Evolutionary conservation across 2,113 vertebrate genomes (phyloP), one percentile per base, ranked within the genome.

Genomic region (Pelusios castaneus): DNA sequence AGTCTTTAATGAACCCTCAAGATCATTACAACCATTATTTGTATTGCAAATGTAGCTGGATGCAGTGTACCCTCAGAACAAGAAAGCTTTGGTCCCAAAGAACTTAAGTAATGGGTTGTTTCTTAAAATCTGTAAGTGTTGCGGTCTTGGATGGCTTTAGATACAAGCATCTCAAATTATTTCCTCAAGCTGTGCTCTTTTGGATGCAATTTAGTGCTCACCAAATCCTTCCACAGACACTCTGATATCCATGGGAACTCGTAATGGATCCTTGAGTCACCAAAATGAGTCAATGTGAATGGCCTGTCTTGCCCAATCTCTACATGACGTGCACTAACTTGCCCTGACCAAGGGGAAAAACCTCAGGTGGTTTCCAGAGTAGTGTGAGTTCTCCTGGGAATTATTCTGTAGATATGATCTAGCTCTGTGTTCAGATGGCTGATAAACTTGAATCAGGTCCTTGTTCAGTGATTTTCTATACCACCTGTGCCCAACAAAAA

Each of bases 31-130:
- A n/a, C n/a, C n/a, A n/a, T n/a, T n/a, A n/a, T n/a, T n/a, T n/a
- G n/a, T n/a, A 84, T 75, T 92, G 89, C 85, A 92, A 88, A 88
- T n/a, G 25, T 55, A 82, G 27, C 10, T 43, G 85, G 86, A 85
- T 14, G 25, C 2, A 77, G 27, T 27, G 52, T 45, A 14, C 47
- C 9, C 43, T 31, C 85, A 63, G n/a, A 79, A 58, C 0, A 0
- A 88, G 58, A 84, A 63, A 79, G 38, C 82, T 3, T 43, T 21
- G 54, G 54, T 34, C 49, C 56, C 3, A 16, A 49, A 16, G 82
- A 87, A 73, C 4, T 70, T 38, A 38, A 38, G 67, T 70, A 70
- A 38, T 70, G 22, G n/a, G 38, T 8, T 73, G 38, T 25, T 43
- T 25, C 38, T 73, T 43, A 21, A 73, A 73, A 73, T 43, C 70